These are phyloP conservation scores for Ageneiosus marmoratus DNA, from an alignment of 2,113 vertebrate species.

Conservation along the genomic window DNA sequence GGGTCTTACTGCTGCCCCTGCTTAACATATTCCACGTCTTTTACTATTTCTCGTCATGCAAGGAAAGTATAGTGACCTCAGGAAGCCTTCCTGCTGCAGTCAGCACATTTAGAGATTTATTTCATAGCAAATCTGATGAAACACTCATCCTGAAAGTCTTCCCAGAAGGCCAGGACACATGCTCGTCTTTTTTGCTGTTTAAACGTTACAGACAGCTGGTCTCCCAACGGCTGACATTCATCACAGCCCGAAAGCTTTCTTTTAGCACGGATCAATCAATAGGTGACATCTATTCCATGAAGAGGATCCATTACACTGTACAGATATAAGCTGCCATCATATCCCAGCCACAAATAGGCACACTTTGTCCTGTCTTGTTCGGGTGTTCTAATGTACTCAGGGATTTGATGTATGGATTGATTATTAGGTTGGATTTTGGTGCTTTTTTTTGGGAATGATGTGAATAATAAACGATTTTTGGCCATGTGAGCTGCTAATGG, in stretches of 20 bases:
- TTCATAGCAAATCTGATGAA: slow-evolving; percentile 47
- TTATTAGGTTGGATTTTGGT: slow-evolving; percentile 7
- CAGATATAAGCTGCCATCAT: slow-evolving; percentile 4
- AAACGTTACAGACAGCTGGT: slow-evolving; percentile 10
- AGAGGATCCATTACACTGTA: slow-evolving; percentile 29
- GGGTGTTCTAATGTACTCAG: background rate
- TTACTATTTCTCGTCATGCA: slow-evolving; percentile 15
- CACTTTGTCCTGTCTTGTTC: background rate
- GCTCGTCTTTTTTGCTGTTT: slow-evolving; percentile 17
- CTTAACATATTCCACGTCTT: background rate
- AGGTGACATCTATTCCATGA: slow-evolving; percentile 31
- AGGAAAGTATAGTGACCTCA: slow-evolving; percentile 37
- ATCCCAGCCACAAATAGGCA: slow-evolving; percentile 32
- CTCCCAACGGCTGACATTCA: background rate
- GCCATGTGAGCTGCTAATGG: slow-evolving; percentile 26
- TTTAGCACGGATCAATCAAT: slow-evolving; percentile 49
- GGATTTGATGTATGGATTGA: background rate
- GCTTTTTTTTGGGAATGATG: slow-evolving; percentile 30
- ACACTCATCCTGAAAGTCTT: slow-evolving; percentile 29
- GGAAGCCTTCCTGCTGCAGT: slow-evolving; percentile 27
- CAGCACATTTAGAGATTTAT: slow-evolving; percentile 40
- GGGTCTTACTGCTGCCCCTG: background rate
- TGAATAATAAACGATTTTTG: slow-evolving; percentile 9
- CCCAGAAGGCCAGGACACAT: slow-evolving; percentile 12
- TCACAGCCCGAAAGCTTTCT: background rate